A percentile compares a stretch with the other conserved stretches of the same genome.
phyloP scores from a whole-genome alignment of 2,113 vertebrate species.

The Rhinogobius similis region DNA sequence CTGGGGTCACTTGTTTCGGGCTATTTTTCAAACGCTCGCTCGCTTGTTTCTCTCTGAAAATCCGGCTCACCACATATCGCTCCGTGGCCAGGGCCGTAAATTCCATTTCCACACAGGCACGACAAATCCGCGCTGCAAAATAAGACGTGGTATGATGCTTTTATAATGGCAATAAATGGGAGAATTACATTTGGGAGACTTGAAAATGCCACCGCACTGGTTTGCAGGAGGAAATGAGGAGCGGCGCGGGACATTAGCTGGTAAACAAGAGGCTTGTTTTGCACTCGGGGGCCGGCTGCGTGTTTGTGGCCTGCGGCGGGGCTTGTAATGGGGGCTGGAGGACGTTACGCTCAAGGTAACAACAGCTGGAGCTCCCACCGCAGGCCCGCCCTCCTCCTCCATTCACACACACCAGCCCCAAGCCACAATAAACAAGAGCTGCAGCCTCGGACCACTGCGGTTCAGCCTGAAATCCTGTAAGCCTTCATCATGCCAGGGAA shows the following conservation, averaged over 20 bases:
- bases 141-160: background rate
- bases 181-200: constrained; percentile 20
- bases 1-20: too few species aligned
- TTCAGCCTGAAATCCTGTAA: constrained; percentile 37
- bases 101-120: background rate
- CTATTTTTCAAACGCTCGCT: too few species aligned
- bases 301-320: constrained; percentile 73
- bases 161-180: constrained; percentile 5
- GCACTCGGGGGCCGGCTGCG: constrained; percentile 64
- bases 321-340: constrained; percentile 69
- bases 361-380: constrained; percentile 74
- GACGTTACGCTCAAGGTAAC: constrained; percentile 75
- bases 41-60: background rate
- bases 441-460: constrained; percentile 28
- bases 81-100: background rate
- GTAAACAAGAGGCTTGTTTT: constrained; percentile 80
- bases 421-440: constrained; percentile 74
- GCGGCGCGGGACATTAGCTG: constrained; percentile 63
- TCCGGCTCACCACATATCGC: background rate
- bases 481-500: constrained; percentile 34
- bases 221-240: constrained; percentile 35
- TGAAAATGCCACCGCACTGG: background rate
- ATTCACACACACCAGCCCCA: constrained; percentile 62
- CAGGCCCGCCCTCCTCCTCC: constrained; percentile 61
- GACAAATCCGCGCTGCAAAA: background rate